Evolutionary conservation across 2,113 vertebrate species (phyloP), one percentile per base, ranked within the genome.

Genomic region (Larimichthys crocea): DNA sequence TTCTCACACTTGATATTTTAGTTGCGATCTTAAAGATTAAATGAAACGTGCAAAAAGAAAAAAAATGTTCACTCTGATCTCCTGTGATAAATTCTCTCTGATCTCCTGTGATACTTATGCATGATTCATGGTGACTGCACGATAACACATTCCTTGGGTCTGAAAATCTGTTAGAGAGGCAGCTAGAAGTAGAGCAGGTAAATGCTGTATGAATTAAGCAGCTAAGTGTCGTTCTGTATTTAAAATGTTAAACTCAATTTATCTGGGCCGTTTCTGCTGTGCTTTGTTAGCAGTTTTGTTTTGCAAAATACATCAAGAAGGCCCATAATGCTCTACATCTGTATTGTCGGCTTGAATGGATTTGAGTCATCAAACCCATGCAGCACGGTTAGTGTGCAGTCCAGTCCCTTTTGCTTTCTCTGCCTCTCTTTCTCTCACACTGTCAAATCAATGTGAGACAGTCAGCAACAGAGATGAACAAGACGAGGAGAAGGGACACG

Each of bases 41-140:
- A 88, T 86, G 84, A 80, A 90, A 85, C 88, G 69, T 26, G 57
- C 71, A 76, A 86, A 84, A 62, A 83, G 84, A 78, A 40, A 85
- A 85, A 62, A 83, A 84, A 56, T 65, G 83, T 90, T 89, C 89
- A 55, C 86, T 91, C 67, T 91, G 78, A 91, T 89, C 80, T 74
- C 60, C 79, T 59, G 80, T 85, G 86, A 91, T 87, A 68, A 81
- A 90, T 84, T 91, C 86, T 79, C 88, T 91, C 84, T 87, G 85
- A 91, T 89, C 83, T 76, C 61, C 79, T 80, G 76, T 85, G 85
- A 89, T 87, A 87, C 74, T 85, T 61, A 78, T 90, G 77, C 85
- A 90, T 85, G 79, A 91, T 92, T 92, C 50, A 93, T 90, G 50
- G 61, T 14, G 49, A 88, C 89, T 70, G 77, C 84, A 74, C 1